A percentile compares a stretch with the other conserved stretches of the same genome.
Evolutionary conservation across 1,140 invertebrate genomes (phyloP).

Genomic region (Nephila pilipes): DNA sequence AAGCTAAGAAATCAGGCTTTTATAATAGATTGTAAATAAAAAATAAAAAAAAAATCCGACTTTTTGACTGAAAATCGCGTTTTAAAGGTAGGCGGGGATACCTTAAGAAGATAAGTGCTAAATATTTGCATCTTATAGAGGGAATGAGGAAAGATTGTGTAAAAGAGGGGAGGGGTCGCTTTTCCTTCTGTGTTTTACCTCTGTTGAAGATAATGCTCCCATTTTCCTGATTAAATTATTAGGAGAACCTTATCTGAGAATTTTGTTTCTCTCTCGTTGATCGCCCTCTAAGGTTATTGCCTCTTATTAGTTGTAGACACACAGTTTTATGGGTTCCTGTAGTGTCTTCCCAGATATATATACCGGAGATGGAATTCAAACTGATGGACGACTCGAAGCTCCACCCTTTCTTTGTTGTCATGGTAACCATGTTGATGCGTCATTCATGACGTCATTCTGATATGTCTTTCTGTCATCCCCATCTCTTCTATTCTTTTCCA

Average conservation of each 20-base stretch:
- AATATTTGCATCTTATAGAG: too few relatives aligned
- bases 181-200: too few relatives aligned
- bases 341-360: background rate
- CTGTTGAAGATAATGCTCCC: too few relatives aligned
- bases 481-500: background rate
- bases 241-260: background rate
- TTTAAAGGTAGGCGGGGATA: too few relatives aligned
- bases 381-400: constrained; percentile 40
- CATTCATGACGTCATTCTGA: constrained; percentile 71
- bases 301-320: background rate
- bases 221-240: too few relatives aligned
- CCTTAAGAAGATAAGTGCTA: too few relatives aligned
- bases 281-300: background rate
- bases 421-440: constrained; percentile 62
- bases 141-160: too few relatives aligned
- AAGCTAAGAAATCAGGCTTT: too few relatives aligned
- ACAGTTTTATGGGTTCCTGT: constrained; percentile 1
- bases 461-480: constrained; percentile 41
- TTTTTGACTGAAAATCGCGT: too few relatives aligned
- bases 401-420: constrained; percentile 60
- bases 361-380: constrained; percentile 31
- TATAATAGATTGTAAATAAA: too few relatives aligned
- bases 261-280: background rate
- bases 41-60: too few relatives aligned
- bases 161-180: too few relatives aligned